Percentiles rank a stretch among this genome's conserved stretches.
Evolutionary conservation across 2,113 vertebrate species (phyloP).

Genomic region (Galbula dea): DNA sequence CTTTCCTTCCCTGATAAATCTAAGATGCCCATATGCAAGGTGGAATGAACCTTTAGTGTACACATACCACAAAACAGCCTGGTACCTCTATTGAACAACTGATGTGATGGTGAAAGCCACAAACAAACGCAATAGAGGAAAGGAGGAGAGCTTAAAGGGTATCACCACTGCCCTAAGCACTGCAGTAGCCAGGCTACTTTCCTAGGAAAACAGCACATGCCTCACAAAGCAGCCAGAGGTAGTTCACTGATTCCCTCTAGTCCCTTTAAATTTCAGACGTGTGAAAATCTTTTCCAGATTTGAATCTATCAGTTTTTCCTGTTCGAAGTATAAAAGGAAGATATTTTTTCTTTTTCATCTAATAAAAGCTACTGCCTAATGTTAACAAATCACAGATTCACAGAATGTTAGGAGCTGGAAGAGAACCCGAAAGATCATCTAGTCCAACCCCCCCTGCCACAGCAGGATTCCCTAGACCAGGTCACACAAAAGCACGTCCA

Average conservation of each 20-base stretch:
- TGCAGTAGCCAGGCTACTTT: background rate
- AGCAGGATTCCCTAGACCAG: too few relatives aligned
- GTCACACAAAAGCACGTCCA: too few relatives aligned
- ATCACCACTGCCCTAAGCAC: background rate
- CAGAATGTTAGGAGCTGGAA: too few relatives aligned
- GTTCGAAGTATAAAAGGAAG: background rate
- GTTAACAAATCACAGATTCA: too few relatives aligned
- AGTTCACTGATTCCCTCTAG: background rate
- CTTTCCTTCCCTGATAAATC: background rate
- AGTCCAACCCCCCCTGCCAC: too few relatives aligned
- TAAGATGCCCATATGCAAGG: fast-evolving
- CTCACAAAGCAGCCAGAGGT: background rate
- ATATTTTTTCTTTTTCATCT: fast-evolving
- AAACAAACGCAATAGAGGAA: background rate
- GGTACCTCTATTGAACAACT: background rate
- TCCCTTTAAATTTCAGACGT: background rate
- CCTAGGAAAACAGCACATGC: background rate
- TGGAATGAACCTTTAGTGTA: background rate
- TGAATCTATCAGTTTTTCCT: background rate
- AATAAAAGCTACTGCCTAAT: background rate
- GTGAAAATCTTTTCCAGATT: background rate
- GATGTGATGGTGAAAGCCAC: background rate
- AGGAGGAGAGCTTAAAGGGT: background rate
- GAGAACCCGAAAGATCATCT: too few relatives aligned
- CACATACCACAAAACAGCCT: background rate